phyloP scores from a whole-genome alignment of 2,888 invertebrate genomes.

The Aleiodes leptofemur region DNA sequence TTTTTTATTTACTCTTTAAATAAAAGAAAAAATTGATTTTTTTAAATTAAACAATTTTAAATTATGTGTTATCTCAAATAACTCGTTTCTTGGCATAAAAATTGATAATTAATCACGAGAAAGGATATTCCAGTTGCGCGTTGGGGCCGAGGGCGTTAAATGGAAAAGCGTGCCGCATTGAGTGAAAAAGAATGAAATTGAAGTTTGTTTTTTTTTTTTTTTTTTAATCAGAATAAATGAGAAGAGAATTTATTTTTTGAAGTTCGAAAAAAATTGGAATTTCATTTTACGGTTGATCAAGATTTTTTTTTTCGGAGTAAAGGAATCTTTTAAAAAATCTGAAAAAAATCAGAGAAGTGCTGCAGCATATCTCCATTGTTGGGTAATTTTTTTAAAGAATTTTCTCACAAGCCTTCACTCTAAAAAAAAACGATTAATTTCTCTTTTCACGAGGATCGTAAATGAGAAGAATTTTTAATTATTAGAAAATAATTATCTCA shows the following conservation, averaged over 20 bases:
- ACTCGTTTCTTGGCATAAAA: slow-evolving; percentile 38
- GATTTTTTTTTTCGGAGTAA: slow-evolving; percentile 47
- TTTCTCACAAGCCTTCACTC: slow-evolving; percentile 45
- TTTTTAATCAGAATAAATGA: slow-evolving; percentile 29
- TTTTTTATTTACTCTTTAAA: no score
- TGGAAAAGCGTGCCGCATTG: slow-evolving; percentile 44
- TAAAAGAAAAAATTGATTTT: not conserved
- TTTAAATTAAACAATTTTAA: slow-evolving; percentile 2
- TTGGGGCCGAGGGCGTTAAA: slow-evolving; percentile 44
- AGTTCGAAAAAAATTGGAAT: slow-evolving; percentile 26
- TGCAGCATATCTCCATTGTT: no score
- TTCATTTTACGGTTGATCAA: slow-evolving; percentile 68
- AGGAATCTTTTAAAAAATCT: slow-evolving; percentile 51
- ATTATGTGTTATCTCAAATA: slow-evolving; percentile 35
- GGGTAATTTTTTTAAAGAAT: no score
- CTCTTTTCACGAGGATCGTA: not conserved
- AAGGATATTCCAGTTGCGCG: slow-evolving; percentile 41
- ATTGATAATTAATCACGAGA: slow-evolving; percentile 47
- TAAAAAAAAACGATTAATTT: slow-evolving; percentile 57
- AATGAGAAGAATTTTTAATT: not conserved
- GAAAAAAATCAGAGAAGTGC: slow-evolving; percentile 48
- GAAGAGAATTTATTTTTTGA: not conserved
- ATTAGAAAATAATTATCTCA: not conserved
- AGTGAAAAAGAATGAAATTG: slow-evolving; percentile 41
- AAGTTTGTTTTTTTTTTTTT: slow-evolving; percentile 15